A percentile compares a stretch with the other conserved stretches of the same genome.
phyloP scores from a whole-genome alignment of 1,140 invertebrate species.

The Drosophila bipectinata region DNA sequence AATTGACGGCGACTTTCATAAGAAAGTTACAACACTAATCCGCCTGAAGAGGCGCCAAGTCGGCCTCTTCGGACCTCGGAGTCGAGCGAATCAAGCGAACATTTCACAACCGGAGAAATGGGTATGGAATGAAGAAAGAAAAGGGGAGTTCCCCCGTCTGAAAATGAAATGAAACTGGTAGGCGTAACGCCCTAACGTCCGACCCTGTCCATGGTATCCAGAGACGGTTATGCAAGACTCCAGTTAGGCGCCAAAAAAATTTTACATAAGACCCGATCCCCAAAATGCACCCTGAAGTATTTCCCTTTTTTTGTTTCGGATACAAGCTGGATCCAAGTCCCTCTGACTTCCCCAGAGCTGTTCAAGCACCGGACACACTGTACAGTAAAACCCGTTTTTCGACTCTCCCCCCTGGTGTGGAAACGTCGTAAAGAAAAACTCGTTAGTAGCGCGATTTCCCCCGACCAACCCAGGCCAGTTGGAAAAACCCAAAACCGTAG shows the following conservation, averaged over 20 bases:
- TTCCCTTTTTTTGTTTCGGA: not conserved
- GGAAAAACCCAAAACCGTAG: slow-evolving; percentile 20
- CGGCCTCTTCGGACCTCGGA: not conserved
- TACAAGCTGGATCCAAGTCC: not conserved
- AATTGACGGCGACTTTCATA: slow-evolving; percentile 52
- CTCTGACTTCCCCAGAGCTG: slow-evolving; percentile 28
- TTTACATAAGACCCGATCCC: slow-evolving; percentile 27
- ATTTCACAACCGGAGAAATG: slow-evolving; percentile 22
- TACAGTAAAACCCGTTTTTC: slow-evolving; percentile 45
- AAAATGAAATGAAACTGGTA: slow-evolving; percentile 26
- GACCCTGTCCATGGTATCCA: slow-evolving; percentile 16
- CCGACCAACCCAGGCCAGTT: not conserved
- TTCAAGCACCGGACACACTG: slow-evolving; percentile 45
- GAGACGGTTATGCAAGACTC: slow-evolving; percentile 33
- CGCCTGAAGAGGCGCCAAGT: slow-evolving; percentile 35
- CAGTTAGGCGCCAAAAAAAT: slow-evolving; percentile 22
- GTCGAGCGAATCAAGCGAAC: slow-evolving; percentile 15
- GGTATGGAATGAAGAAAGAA: not conserved
- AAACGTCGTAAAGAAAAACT: slow-evolving; percentile 27
- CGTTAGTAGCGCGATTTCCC: slow-evolving; percentile 37
- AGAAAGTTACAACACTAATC: slow-evolving; percentile 56
- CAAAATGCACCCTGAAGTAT: not conserved
- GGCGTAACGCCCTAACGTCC: slow-evolving; percentile 31
- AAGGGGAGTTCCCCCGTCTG: slow-evolving; percentile 1
- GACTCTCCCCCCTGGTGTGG: not conserved